These are phyloP conservation scores for Hiodon tergisus DNA, from an alignment of 2,113 vertebrate species.

Conservation along the genomic window DNA sequence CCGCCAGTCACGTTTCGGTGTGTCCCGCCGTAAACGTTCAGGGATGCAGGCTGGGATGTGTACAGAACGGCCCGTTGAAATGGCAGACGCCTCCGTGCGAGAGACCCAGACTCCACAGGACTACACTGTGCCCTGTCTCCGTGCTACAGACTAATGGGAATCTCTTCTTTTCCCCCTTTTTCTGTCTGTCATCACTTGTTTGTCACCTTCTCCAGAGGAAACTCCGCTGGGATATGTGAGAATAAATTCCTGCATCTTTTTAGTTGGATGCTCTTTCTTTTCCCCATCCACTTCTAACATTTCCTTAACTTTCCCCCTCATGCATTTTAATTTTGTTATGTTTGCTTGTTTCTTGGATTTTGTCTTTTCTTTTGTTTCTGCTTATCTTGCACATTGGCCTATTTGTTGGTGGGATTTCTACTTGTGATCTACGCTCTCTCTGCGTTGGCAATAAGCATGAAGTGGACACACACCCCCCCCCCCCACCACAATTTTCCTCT, in stretches of 20 bases:
- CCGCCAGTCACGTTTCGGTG: too few species aligned
- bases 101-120: neutral
- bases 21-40: too few species aligned
- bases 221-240: slow-evolving; percentile 66
- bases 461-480: neutral
- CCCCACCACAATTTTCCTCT: too few species aligned
- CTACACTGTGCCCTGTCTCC: slow-evolving; percentile 14
- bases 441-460: slow-evolving; percentile 21
- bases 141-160: slow-evolving; percentile 40
- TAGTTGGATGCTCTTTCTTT: slow-evolving; percentile 1
- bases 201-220: slow-evolving; percentile 64
- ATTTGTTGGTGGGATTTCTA: slow-evolving; percentile 3
- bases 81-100: too few species aligned
- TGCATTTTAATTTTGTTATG: neutral
- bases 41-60: neutral
- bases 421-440: neutral
- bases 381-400: neutral
- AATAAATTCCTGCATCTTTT: slow-evolving; percentile 41
- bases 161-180: slow-evolving; percentile 38
- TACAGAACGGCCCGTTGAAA: too few species aligned
- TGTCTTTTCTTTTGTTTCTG: slow-evolving; percentile 3
- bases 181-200: slow-evolving; percentile 37
- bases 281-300: slow-evolving; percentile 11
- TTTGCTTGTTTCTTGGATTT: slow-evolving; percentile 9
- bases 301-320: neutral